phyloP scores from a whole-genome alignment of 2,113 vertebrate species.

The Pterocles orientalis region DNA sequence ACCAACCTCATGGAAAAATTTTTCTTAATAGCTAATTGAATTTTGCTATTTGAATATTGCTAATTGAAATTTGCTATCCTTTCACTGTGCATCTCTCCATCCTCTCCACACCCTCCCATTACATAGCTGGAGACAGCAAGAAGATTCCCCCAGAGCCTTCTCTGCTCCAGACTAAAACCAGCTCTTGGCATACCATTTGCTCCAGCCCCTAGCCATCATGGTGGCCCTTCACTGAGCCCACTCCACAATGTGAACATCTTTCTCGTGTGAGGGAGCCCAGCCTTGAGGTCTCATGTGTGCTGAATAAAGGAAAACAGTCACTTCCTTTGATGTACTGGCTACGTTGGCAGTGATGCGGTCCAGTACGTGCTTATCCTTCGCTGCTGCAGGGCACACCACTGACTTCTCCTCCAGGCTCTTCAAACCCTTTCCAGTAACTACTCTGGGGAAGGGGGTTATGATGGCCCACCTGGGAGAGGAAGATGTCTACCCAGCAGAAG shows the following conservation, averaged over 20 bases:
- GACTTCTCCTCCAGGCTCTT: background rate
- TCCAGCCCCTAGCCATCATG: background rate
- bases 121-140: background rate
- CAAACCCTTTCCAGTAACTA: background rate
- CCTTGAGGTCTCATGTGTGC: background rate
- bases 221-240: background rate
- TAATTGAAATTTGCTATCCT: too few species aligned
- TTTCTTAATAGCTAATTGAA: background rate
- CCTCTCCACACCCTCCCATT: background rate
- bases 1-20: background rate
- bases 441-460: background rate
- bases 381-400: fast-evolving
- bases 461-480: background rate
- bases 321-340: background rate
- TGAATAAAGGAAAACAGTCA: background rate
- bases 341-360: fast-evolving
- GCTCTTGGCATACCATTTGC: background rate
- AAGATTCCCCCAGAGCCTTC: background rate
- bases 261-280: background rate
- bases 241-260: background rate
- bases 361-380: fast-evolving
- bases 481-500: background rate
- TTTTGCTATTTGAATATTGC: too few species aligned
- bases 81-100: background rate
- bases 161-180: background rate